Evolutionary conservation across 2,797 vertebrate genomes (phyloP).

Genomic region (Sciurus carolinensis): DNA sequence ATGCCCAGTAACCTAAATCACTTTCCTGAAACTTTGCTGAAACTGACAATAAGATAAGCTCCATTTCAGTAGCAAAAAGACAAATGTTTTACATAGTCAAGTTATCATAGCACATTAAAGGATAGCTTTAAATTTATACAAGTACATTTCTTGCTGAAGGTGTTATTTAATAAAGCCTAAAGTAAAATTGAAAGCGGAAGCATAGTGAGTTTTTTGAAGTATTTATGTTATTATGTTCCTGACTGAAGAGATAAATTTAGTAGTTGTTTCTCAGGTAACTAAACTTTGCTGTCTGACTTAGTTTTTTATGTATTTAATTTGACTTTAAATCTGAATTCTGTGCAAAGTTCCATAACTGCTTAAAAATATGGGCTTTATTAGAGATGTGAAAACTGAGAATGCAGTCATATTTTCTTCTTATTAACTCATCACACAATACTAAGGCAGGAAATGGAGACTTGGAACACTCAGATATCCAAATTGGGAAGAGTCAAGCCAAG

Average conservation of each 20-base stretch:
- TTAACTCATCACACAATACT: slow-evolving; percentile 48
- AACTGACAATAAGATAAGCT: slow-evolving; percentile 66
- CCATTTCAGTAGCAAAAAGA: slow-evolving; percentile 69
- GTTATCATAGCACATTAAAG: slow-evolving; percentile 64
- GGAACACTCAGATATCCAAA: background rate
- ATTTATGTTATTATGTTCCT: slow-evolving; percentile 78
- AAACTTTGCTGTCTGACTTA: slow-evolving; percentile 73
- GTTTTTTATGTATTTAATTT: slow-evolving; percentile 78
- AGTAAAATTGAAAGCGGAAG: slow-evolving; percentile 78
- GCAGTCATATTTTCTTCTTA: slow-evolving; percentile 74
- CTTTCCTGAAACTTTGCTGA: slow-evolving; percentile 46
- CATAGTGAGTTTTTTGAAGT: slow-evolving; percentile 62
- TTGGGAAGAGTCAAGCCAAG: background rate
- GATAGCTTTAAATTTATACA: slow-evolving; percentile 77
- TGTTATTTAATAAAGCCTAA: slow-evolving; percentile 78
- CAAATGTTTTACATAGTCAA: slow-evolving; percentile 58
- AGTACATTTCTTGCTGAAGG: slow-evolving; percentile 58
- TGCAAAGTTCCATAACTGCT: slow-evolving; percentile 65
- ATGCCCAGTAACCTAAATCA: slow-evolving; percentile 29
- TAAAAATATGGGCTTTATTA: slow-evolving; percentile 81
- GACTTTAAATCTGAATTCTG: slow-evolving; percentile 76
- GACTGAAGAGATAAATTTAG: slow-evolving; percentile 80
- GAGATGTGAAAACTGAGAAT: slow-evolving; percentile 65
- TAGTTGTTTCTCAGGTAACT: slow-evolving; percentile 78
- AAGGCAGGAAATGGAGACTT: background rate